Evolutionary conservation across 2,113 vertebrate genomes (phyloP).

Genomic region (Thamnaconus septentrionalis): DNA sequence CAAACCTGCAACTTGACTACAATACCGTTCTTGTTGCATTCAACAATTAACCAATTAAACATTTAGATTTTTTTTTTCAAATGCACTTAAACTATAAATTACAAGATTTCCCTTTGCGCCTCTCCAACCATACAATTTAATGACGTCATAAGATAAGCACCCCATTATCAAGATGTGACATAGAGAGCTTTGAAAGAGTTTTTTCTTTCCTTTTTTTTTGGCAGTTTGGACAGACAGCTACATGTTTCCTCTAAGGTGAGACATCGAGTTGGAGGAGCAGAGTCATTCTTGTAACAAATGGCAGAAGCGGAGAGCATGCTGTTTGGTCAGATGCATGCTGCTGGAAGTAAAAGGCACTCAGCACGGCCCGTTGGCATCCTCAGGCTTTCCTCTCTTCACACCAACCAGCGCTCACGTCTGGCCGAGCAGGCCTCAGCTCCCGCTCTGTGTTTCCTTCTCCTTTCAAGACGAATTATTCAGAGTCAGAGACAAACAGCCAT

Average conservation of each 20-base stretch:
- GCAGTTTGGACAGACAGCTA: conserved; percentile 47
- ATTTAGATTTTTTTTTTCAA: conserved; percentile 21
- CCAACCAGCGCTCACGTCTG: background rate
- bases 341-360: conserved; percentile 63
- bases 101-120: conserved; percentile 2
- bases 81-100: conserved; percentile 35
- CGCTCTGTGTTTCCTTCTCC: background rate
- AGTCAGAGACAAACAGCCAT: background rate
- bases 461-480: background rate
- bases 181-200: conserved; percentile 15
- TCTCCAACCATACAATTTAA: conserved; percentile 5
- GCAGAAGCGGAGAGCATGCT: conserved; percentile 22
- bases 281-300: background rate
- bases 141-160: conserved; percentile 8
- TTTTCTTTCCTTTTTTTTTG: conserved; percentile 31
- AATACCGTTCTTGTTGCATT: conserved; percentile 15
- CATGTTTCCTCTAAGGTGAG: conserved; percentile 19
- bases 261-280: conserved; percentile 1
- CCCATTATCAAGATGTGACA: conserved; percentile 15
- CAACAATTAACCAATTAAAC: conserved; percentile 25
- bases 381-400: background rate
- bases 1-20: background rate
- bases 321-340: conserved; percentile 40
- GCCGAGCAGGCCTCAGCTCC: background rate
- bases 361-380: conserved; percentile 15